Evolutionary conservation across 2,113 vertebrate species (phyloP).

Genomic region (Mandrillus leucophaeus): DNA sequence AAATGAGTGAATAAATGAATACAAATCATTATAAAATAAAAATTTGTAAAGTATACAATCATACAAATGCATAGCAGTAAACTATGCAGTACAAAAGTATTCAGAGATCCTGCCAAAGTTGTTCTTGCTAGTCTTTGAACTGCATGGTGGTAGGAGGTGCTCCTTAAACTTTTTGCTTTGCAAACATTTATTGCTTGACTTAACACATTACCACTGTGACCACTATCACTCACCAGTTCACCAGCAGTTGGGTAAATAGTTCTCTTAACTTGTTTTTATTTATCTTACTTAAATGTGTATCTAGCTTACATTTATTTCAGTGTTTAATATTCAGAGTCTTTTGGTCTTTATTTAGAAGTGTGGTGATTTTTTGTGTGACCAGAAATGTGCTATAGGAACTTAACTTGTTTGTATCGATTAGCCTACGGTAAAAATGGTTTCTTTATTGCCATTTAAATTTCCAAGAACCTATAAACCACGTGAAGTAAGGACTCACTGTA

Average conservation of each 20-base stretch:
- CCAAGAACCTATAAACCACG: background rate
- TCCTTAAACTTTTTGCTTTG: background rate
- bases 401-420: background rate
- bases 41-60: background rate
- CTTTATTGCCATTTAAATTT: background rate
- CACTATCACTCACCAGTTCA: background rate
- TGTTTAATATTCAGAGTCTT: background rate
- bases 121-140: background rate
- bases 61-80: background rate
- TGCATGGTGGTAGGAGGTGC: background rate
- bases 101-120: background rate
- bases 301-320: background rate
- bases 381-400: background rate
- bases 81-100: background rate
- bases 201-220: background rate
- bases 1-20: background rate
- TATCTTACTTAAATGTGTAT: background rate
- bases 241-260: background rate
- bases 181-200: background rate
- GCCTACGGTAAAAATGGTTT: background rate
- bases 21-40: background rate
- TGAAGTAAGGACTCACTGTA: background rate
- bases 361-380: background rate
- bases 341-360: background rate
- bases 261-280: background rate